Evolutionary conservation across 1,140 invertebrate species (phyloP).

Genomic region (Drosophila bipectinata): DNA sequence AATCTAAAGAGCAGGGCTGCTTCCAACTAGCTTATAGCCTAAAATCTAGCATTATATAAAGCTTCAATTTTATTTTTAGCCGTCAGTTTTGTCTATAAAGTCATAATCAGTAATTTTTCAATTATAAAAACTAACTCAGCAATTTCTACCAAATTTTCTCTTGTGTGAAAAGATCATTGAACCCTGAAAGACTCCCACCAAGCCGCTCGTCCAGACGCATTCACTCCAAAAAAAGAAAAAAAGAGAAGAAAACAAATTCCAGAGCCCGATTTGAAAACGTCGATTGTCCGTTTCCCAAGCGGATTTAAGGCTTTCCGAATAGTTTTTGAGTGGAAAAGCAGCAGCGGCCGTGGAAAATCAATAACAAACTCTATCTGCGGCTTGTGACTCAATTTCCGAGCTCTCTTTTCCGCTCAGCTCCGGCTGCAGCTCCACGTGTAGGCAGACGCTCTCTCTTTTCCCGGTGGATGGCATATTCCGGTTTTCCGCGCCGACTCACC

Average conservation of each 20-base stretch:
- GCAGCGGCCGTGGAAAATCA: slow-evolving; percentile 65
- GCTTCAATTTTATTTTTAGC: too few relatives aligned
- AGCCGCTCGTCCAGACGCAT: slow-evolving; percentile 20
- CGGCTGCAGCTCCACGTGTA: slow-evolving; percentile 11
- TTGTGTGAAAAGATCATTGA: slow-evolving; percentile 28
- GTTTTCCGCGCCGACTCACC: slow-evolving; percentile 77
- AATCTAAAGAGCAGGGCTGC: too few relatives aligned
- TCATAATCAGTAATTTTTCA: background rate
- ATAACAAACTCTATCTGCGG: slow-evolving; percentile 35
- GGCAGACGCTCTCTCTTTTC: slow-evolving; percentile 6
- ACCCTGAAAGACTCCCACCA: slow-evolving; percentile 28
- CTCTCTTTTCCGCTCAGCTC: slow-evolving; percentile 10
- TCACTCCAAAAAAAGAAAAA: slow-evolving; percentile 4
- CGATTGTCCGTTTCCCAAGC: slow-evolving; percentile 35
- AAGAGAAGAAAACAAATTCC: background rate
- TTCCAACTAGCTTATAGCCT: too few relatives aligned
- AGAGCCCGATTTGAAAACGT: slow-evolving; percentile 32
- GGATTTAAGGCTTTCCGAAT: slow-evolving; percentile 40
- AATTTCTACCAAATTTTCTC: slow-evolving; percentile 3
- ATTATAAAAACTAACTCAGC: background rate
- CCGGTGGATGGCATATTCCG: slow-evolving; percentile 53
- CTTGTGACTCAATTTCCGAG: slow-evolving; percentile 17
- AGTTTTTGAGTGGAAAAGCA: slow-evolving; percentile 59
- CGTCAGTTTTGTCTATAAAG: background rate
- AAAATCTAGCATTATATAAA: too few relatives aligned